Conservation (phyloP, 2,888 invertebrate genomes). For the Rhamnusium bicolor region DNA sequence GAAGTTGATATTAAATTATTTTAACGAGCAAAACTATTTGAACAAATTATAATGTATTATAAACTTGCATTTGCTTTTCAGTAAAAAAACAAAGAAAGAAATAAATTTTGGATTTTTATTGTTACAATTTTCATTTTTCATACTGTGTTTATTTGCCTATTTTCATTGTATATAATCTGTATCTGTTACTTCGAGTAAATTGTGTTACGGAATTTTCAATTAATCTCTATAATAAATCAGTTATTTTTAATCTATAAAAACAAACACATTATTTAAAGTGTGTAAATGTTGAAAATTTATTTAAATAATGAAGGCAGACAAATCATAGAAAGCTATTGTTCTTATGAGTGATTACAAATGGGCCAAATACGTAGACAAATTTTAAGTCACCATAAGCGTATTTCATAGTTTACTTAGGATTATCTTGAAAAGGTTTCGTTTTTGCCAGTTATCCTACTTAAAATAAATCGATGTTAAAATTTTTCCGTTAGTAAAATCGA, state of each 20-base stretch:
- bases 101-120: neutral
- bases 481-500: too few relatives aligned
- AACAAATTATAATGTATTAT: neutral
- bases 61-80: neutral
- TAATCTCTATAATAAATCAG: constrained; percentile 12
- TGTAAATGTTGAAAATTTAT: neutral
- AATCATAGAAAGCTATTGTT: neutral
- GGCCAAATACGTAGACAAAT: neutral
- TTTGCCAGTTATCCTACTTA: too few relatives aligned
- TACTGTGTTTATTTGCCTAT: constrained; percentile 2
- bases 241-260: constrained; percentile 8
- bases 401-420: neutral
- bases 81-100: neutral
- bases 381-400: neutral
- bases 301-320: neutral
- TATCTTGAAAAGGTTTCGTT: neutral
- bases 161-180: constrained; percentile 17
- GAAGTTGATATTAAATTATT: neutral
- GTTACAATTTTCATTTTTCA: constrained; percentile 8
- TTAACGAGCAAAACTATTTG: neutral
- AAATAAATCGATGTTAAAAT: too few relatives aligned
- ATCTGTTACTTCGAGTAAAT: constrained; percentile 6
- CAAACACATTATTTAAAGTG: constrained; percentile 5
- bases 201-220: neutral
- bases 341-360: neutral